These are phyloP conservation scores for Tragelaphus imberbis DNA, from an alignment of 2,113 vertebrate genomes.

Conservation along the genomic window DNA sequence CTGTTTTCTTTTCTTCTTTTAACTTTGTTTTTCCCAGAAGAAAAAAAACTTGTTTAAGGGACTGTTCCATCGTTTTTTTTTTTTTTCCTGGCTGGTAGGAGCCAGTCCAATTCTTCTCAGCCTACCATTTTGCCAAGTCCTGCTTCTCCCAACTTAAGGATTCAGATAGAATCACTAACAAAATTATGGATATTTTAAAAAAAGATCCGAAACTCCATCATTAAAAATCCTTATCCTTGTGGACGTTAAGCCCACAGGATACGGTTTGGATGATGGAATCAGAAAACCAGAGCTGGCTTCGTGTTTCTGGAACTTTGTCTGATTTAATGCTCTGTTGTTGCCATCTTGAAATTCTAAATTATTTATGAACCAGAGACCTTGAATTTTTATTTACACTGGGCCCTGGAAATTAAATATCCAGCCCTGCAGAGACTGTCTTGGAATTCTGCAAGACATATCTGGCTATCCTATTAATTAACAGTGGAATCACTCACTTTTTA, in stretches of 20 bases:
- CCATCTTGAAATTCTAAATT: neutral
- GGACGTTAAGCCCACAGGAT: neutral
- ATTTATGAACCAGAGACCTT: neutral
- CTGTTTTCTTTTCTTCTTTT: neutral
- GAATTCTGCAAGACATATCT: neutral
- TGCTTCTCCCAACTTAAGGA: neutral
- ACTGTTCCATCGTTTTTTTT: neutral
- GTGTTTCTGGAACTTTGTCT: fast-evolving
- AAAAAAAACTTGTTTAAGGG: neutral
- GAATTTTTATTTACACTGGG: neutral
- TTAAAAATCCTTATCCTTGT: neutral
- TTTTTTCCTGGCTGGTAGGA: neutral
- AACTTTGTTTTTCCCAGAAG: too few relatives aligned
- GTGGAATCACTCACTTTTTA: neutral
- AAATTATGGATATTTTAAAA: neutral
- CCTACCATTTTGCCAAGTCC: neutral
- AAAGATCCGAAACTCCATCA: neutral
- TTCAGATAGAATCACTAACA: neutral
- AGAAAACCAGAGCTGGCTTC: neutral
- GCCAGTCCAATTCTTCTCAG: neutral
- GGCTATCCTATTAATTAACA: neutral
- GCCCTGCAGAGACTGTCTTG: neutral
- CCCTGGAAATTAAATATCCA: neutral
- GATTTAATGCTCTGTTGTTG: neutral
- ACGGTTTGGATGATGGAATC: neutral